Conservation (phyloP, 2,888 invertebrate species). For the Chrysopilus asiliformis region DNA sequence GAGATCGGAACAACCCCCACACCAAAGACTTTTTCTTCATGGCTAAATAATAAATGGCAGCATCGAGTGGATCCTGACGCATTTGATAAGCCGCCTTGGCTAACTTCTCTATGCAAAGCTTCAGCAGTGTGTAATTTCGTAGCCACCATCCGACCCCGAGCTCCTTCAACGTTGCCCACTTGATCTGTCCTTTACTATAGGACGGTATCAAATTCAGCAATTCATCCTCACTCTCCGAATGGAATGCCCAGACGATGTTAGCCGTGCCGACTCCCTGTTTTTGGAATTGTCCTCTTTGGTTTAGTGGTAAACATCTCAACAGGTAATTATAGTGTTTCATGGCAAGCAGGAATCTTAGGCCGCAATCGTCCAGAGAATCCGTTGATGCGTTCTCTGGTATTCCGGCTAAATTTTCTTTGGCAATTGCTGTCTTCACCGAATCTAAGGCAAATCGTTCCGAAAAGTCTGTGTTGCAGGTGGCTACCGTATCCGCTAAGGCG, state of each 20-base stretch:
- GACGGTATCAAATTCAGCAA: conserved; percentile 79
- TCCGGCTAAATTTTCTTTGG: conserved; percentile 48
- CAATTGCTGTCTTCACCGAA: conserved; percentile 50
- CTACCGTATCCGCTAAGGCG: conserved; percentile 96
- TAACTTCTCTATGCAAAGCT: conserved; percentile 77
- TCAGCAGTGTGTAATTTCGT: conserved; percentile 65
- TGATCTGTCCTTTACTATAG: conserved; percentile 68
- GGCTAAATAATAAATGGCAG: conserved; percentile 92
- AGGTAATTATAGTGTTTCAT: conserved; percentile 97
- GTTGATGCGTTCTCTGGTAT: conserved; percentile 45
- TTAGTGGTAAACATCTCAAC: conserved; percentile 80
- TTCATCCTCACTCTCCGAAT: conserved; percentile 96
- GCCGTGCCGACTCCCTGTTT: conserved; percentile 76
- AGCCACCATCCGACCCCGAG: conserved; percentile 95
- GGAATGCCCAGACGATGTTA: conserved; percentile 97
- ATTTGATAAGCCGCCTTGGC: conserved; percentile 88
- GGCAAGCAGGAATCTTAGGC: conserved; percentile 85
- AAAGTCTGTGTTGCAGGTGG: conserved; percentile 80
- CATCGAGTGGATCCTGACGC: conserved; percentile 92
- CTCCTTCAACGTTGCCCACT: conserved; percentile 83
- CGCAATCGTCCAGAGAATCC: conserved; percentile 92
- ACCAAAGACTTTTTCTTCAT: conserved; percentile 96
- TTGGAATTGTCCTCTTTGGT: conserved; percentile 74
- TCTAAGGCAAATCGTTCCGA: conserved; percentile 67
- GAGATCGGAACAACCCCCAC: conserved; percentile 88